These are phyloP conservation scores for Cranoglanis bouderius DNA, from an alignment of 2,113 vertebrate genomes.

Conservation along the genomic window DNA sequence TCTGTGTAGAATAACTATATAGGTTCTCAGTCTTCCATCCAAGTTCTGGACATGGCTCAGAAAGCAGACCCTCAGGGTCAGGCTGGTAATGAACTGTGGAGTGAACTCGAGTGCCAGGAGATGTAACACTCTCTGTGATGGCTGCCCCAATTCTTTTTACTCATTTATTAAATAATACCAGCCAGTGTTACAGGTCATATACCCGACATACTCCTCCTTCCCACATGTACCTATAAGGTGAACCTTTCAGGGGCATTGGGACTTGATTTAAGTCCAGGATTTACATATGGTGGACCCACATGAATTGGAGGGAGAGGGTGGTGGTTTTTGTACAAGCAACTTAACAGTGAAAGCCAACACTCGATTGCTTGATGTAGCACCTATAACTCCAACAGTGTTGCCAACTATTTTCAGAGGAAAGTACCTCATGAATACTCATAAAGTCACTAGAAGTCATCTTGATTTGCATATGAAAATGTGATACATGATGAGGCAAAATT, in stretches of 20 bases:
- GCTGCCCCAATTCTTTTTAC: conserved; percentile 23
- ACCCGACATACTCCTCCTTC: neutral
- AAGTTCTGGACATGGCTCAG: neutral
- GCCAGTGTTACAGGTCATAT: neutral
- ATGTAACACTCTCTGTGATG: conserved; percentile 25
- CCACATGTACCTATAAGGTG: conserved; percentile 6
- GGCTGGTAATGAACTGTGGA: conserved; percentile 26
- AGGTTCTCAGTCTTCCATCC: neutral
- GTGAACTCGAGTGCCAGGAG: conserved; percentile 19
- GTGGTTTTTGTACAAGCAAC: neutral
- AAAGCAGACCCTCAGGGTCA: conserved; percentile 16
- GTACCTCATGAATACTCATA: neutral
- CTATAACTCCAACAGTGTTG: neutral
- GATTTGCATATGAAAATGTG: neutral
- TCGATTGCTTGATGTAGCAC: neutral
- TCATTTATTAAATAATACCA: conserved; percentile 43
- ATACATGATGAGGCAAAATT: neutral
- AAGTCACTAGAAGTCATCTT: neutral
- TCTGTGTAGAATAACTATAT: neutral
- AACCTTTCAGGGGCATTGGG: neutral
- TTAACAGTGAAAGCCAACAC: neutral
- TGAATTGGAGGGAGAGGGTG: neutral
- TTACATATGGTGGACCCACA: neutral
- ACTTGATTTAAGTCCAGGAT: neutral
- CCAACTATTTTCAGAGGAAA: neutral